These are phyloP conservation scores for Pseudolycoriella hygida DNA, from an alignment of 2,888 invertebrate species.

Conservation along the genomic window DNA sequence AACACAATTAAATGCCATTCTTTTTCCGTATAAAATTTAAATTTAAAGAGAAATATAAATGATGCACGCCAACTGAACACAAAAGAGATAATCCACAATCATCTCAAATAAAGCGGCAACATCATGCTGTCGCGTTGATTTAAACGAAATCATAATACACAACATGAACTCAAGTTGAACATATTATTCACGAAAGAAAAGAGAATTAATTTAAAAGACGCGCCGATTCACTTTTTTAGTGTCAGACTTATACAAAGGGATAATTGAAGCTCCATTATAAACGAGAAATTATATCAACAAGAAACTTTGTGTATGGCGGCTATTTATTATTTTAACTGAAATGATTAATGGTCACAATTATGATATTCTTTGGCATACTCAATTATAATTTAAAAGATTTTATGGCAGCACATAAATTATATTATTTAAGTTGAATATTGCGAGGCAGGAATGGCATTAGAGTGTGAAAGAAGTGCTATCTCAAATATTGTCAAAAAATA, in stretches of 20 bases:
- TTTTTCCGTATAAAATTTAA: too few relatives aligned
- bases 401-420: conserved; percentile 2
- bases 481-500: too few relatives aligned
- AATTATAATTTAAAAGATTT: conserved; percentile 5
- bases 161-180: too few relatives aligned
- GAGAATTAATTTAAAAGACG: neutral
- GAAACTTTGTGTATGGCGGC: conserved; percentile 2
- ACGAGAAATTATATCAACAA: neutral
- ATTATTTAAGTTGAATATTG: neutral
- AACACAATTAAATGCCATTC: too few relatives aligned
- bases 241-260: conserved; percentile 3
- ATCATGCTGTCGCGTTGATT: too few relatives aligned
- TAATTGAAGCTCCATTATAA: neutral
- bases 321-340: conserved; percentile 4
- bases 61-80: too few relatives aligned
- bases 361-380: conserved; percentile 3
- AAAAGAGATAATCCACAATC: too few relatives aligned
- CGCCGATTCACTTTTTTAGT: conserved; percentile 1
- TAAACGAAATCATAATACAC: too few relatives aligned
- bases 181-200: neutral
- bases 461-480: too few relatives aligned
- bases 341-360: conserved; percentile 4
- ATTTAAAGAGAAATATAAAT: too few relatives aligned
- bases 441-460: too few relatives aligned
- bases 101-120: too few relatives aligned